Evolutionary conservation across 2,888 invertebrate species (phyloP).

Genomic region (Epistrophe grossulariae): DNA sequence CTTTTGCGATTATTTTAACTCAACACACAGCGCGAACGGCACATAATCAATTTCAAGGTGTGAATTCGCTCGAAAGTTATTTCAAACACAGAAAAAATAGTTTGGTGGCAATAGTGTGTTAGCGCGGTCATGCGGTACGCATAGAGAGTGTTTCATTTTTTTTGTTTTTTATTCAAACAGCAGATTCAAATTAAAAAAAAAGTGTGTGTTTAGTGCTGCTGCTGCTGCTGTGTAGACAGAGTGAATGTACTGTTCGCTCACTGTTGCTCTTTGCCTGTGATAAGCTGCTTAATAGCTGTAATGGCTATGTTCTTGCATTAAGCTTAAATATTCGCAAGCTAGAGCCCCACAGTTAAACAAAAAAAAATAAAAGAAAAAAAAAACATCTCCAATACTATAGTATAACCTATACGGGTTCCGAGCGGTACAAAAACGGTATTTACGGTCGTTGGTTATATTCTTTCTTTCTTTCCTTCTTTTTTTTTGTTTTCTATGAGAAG

Average conservation of each 20-base stretch:
- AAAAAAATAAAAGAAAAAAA: constrained; percentile 3
- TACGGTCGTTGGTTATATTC: constrained; percentile 7
- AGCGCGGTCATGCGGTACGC: constrained; percentile 63
- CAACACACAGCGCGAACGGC: constrained; percentile 23
- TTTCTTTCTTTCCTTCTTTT: background rate
- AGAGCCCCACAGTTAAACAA: background rate
- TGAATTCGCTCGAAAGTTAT: constrained; percentile 62
- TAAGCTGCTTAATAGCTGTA: background rate
- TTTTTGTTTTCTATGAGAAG: background rate
- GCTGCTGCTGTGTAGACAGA: constrained; percentile 24
- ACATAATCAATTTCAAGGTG: constrained; percentile 74
- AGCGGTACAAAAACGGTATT: constrained; percentile 21
- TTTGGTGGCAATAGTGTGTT: constrained; percentile 63
- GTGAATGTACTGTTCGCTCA: constrained; percentile 51
- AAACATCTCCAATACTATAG: background rate
- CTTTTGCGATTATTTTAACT: constrained; percentile 30
- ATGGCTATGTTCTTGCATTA: background rate
- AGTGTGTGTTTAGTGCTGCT: constrained; percentile 25
- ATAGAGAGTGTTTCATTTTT: constrained; percentile 27
- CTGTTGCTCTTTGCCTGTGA: constrained; percentile 17
- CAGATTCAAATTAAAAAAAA: background rate
- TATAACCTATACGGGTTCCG: background rate
- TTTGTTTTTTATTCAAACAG: background rate
- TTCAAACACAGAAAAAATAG: constrained; percentile 46
- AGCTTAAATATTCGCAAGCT: background rate